These are phyloP conservation scores for Patiria miniata DNA, from an alignment of 35 echinoderm and acorn worm species.

Conservation along the genomic window DNA sequence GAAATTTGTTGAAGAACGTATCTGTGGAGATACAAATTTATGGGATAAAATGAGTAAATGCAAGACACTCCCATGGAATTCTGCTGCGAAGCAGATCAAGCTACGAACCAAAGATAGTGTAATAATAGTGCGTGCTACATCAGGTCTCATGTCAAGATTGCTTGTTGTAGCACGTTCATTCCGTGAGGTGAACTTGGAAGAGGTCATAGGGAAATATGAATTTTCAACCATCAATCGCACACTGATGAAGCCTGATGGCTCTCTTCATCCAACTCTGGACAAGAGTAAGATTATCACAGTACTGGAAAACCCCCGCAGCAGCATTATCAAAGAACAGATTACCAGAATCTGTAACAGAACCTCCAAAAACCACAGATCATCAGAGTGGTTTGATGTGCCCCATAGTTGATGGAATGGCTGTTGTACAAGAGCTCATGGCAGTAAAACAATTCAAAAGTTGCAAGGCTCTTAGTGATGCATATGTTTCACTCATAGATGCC, in stretches of 20 bases:
- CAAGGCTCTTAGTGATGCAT: slow-evolving; percentile 5
- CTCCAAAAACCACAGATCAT: not conserved
- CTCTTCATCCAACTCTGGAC: slow-evolving; percentile 20
- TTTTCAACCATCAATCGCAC: not conserved
- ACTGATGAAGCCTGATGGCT: slow-evolving; percentile 19
- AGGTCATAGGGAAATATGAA: slow-evolving; percentile 43
- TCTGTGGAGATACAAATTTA: slow-evolving; percentile 31
- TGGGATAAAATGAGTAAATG: slow-evolving; percentile 41
- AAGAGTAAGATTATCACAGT: slow-evolving; percentile 26
- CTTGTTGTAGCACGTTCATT: slow-evolving; percentile 19
- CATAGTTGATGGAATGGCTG: slow-evolving; percentile 30
- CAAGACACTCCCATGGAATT: slow-evolving; percentile 37
- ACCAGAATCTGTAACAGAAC: not conserved
- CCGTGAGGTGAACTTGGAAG: slow-evolving; percentile 29
- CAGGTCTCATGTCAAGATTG: slow-evolving; percentile 34
- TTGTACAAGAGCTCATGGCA: slow-evolving; percentile 22
- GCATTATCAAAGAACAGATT: not conserved
- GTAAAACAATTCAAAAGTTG: slow-evolving; percentile 6
- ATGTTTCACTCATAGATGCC: not conserved
- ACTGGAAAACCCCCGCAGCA: slow-evolving; percentile 23
- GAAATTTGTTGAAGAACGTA: slow-evolving; percentile 39
- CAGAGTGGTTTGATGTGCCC: not conserved
- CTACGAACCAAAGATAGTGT: not conserved
- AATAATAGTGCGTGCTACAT: not conserved
- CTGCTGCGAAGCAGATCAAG: slow-evolving; percentile 4